Conservation (phyloP, 2,113 vertebrate species). For the Solenodon paradoxus region DNA sequence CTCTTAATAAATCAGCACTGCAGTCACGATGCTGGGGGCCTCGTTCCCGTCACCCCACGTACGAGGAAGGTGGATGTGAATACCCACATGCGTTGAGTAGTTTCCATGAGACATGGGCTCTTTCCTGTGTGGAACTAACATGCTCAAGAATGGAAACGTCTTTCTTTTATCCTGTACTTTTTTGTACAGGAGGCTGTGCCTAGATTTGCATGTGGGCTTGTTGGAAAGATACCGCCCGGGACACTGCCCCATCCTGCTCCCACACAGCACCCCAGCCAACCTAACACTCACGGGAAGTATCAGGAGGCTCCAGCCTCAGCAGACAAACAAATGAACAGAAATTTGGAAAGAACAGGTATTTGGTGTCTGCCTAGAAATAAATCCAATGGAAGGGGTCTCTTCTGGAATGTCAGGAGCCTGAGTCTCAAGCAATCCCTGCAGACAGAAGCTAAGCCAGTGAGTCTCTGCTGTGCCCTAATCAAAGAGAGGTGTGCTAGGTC, state of each 20-base stretch:
- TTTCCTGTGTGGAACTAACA: neutral
- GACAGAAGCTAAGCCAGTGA: too few relatives aligned
- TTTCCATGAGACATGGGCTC: neutral
- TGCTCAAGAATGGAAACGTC: neutral
- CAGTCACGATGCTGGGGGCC: fast-evolving
- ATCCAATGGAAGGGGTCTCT: neutral
- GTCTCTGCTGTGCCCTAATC: too few relatives aligned
- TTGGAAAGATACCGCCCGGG: conserved; percentile 62
- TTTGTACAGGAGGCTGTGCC: neutral
- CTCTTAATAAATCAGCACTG: neutral
- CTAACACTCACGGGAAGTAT: neutral
- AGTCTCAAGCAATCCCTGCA: fast-evolving
- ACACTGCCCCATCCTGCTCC: conserved; percentile 54
- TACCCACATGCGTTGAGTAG: neutral
- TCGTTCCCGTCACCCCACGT: neutral
- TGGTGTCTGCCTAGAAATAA: neutral
- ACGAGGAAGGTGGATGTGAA: neutral
- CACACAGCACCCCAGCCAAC: conserved; percentile 59
- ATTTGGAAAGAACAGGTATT: conserved; percentile 17
- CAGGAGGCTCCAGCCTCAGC: neutral
- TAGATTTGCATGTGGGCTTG: conserved; percentile 38
- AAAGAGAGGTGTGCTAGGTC: too few relatives aligned
- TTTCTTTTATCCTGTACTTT: neutral
- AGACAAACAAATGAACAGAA: conserved; percentile 60
- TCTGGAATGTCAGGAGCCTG: neutral